Evolutionary conservation across 2,113 vertebrate genomes (phyloP).

Genomic region (Pleuronectes platessa): DNA sequence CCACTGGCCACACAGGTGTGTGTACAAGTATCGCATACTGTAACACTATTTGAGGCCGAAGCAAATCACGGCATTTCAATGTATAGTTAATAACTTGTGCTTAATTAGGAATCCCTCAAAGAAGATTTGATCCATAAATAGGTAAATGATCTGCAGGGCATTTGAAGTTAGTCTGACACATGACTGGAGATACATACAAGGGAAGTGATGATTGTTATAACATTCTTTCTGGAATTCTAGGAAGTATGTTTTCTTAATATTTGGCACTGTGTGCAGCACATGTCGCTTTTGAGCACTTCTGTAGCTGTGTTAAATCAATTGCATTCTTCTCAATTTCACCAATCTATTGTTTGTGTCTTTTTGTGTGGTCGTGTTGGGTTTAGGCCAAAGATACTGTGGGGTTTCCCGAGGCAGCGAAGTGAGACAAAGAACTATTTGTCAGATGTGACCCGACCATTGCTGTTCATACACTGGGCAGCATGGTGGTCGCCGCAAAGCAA

Average conservation of each 20-base stretch:
- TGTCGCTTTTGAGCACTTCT: conserved; percentile 3
- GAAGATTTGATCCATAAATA: background rate
- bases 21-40: background rate
- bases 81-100: too few species aligned
- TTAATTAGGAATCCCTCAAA: too few species aligned
- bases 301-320: background rate
- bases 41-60: background rate
- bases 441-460: background rate
- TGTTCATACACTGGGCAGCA: background rate
- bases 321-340: background rate
- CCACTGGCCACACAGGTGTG: background rate
- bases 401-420: conserved; percentile 5
- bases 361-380: conserved; percentile 3
- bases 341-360: background rate
- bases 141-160: background rate
- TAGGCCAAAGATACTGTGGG: background rate
- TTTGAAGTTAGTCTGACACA: background rate
- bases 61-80: background rate
- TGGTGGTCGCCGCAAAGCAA: too few species aligned
- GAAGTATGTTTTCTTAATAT: background rate
- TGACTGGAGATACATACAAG: background rate
- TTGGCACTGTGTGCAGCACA: background rate
- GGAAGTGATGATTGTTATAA: background rate
- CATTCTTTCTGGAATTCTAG: background rate
- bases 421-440: background rate